These are phyloP conservation scores for Oreotrochilus melanogaster DNA, from an alignment of 2,113 vertebrate species.

Conservation along the genomic window DNA sequence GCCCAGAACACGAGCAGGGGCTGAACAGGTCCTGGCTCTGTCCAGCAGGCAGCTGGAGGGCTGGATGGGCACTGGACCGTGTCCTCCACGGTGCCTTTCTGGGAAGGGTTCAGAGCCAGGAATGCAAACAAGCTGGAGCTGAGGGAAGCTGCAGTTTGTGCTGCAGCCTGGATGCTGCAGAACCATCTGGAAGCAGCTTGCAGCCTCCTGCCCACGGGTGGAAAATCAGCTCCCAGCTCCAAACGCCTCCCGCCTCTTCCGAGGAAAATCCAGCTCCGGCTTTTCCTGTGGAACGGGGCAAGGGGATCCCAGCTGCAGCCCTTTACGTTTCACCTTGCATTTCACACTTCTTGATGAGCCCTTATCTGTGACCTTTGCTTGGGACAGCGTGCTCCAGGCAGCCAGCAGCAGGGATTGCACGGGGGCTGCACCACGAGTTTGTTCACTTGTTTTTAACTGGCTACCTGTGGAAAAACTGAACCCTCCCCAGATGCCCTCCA, in stretches of 20 bases:
- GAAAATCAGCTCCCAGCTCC: not conserved
- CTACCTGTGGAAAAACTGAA: not conserved
- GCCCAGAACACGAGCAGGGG: not conserved
- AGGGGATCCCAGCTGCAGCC: not conserved
- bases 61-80: not conserved
- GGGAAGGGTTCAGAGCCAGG: not conserved
- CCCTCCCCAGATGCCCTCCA: too few relatives aligned
- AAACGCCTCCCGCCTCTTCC: not conserved
- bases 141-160: not conserved
- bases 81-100: not conserved
- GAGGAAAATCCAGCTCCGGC: not conserved
- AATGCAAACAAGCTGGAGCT: not conserved
- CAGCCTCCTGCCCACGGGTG: not conserved
- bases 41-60: not conserved
- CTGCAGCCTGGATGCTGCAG: not conserved
- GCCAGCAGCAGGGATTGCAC: too few relatives aligned
- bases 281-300: not conserved
- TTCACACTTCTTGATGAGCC: not conserved
- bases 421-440: not conserved
- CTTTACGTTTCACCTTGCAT: not conserved
- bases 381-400: fast-evolving
- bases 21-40: not conserved
- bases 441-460: not conserved
- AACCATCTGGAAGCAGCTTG: not conserved
- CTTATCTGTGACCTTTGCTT: not conserved